phyloP scores from a whole-genome alignment of 2,797 vertebrate species.

The Halcyon leucocephala region DNA sequence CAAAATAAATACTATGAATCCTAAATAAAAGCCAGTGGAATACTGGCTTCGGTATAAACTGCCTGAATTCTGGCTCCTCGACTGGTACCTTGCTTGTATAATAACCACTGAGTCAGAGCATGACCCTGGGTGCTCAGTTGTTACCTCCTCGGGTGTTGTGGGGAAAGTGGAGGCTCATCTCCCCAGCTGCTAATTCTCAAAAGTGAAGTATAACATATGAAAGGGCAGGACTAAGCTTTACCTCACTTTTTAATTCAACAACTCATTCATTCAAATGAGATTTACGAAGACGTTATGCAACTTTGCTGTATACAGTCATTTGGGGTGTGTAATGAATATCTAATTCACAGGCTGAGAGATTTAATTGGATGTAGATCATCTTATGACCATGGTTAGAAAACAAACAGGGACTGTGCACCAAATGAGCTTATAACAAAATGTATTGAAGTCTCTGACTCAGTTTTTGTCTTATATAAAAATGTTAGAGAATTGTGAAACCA shows the following conservation, averaged over 20 bases:
- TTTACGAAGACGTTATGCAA: conserved; percentile 41
- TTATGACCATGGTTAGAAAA: neutral
- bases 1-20: neutral
- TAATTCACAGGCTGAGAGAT: neutral
- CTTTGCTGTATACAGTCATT: neutral
- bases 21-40: neutral
- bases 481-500: conserved; percentile 45
- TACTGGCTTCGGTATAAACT: neutral
- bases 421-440: neutral
- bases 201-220: neutral
- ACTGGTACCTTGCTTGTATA: neutral
- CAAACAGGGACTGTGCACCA: neutral
- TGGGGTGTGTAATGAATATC: conserved; percentile 26
- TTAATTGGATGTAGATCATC: conserved; percentile 44
- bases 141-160: neutral
- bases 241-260: conserved; percentile 39
- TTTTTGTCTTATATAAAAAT: conserved; percentile 46
- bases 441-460: conserved; percentile 44
- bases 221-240: conserved; percentile 33
- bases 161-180: neutral
- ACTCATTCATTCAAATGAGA: conserved; percentile 29
- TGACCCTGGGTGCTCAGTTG: neutral
- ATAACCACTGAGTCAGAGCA: neutral
- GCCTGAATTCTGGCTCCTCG: neutral
- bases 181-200: neutral